Conservation (phyloP, 2,888 invertebrate genomes). For the Eristalis tenax region DNA sequence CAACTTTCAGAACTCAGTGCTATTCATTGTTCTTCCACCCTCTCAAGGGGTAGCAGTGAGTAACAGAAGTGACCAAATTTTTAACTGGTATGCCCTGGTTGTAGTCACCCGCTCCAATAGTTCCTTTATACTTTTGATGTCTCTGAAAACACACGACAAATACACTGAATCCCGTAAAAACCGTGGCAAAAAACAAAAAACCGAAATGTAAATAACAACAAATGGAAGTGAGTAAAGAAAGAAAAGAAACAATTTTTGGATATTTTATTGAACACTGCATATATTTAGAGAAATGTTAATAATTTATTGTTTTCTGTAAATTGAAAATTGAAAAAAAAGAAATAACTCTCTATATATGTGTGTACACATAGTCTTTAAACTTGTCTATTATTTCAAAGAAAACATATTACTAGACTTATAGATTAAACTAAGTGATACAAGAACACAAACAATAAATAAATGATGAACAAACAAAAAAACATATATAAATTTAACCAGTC, state of each 20-base stretch:
- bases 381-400: constrained; percentile 60
- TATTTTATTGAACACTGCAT: constrained; percentile 22
- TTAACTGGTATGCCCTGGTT: too few species aligned
- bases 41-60: too few species aligned
- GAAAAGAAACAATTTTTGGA: constrained; percentile 2
- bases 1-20: too few species aligned
- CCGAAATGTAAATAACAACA: constrained; percentile 43
- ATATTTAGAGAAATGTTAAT: constrained; percentile 37
- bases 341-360: constrained; percentile 7
- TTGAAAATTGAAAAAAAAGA: constrained; percentile 2
- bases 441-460: constrained; percentile 49
- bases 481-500: constrained; percentile 9
- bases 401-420: constrained; percentile 56
- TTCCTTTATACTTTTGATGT: constrained; percentile 3
- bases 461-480: constrained; percentile 23
- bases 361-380: constrained; percentile 11
- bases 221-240: background rate
- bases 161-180: constrained; percentile 1
- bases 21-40: too few species aligned
- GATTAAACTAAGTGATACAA: constrained; percentile 65
- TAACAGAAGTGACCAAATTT: too few species aligned
- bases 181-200: background rate
- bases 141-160: background rate
- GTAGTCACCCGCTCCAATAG: too few species aligned
- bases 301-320: constrained; percentile 58